phyloP scores from a whole-genome alignment of 2,113 vertebrate genomes.

The Bufo bufo region DNA sequence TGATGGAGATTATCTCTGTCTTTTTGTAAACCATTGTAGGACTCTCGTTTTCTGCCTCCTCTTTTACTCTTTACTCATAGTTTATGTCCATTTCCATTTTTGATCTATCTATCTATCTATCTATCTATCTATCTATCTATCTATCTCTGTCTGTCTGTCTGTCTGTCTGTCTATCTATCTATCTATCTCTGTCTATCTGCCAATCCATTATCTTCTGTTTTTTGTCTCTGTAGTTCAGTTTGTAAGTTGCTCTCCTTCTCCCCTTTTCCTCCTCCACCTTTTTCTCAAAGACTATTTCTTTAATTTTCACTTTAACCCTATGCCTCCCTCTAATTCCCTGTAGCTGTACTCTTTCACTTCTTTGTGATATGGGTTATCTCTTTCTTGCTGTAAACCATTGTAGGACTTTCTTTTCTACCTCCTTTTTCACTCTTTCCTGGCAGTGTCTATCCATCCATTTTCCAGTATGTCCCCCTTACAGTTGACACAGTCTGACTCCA shows the following conservation, averaged over 20 bases:
- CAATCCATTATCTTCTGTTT: not conserved
- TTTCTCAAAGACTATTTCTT: too few relatives aligned
- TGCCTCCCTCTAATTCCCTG: not conserved
- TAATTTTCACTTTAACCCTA: not conserved
- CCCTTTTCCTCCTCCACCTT: too few relatives aligned
- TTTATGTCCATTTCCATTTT: not conserved
- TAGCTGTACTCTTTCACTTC: not conserved
- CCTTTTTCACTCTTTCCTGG: not conserved
- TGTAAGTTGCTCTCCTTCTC: too few relatives aligned
- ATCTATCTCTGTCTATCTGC: not conserved
- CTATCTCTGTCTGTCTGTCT: not conserved
- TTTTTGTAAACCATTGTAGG: not conserved
- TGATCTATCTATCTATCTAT: not conserved
- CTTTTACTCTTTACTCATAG: too few relatives aligned
- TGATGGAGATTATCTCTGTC: not conserved
- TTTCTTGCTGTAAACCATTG: not conserved
- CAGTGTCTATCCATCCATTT: not conserved
- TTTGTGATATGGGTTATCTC: not conserved
- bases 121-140: slow-evolving; percentile 13
- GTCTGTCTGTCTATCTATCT: not conserved
- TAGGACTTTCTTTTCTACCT: not conserved
- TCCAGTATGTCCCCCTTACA: not conserved
- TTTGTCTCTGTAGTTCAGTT: too few relatives aligned
- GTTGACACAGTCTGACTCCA: not conserved
- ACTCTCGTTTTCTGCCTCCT: too few relatives aligned